These are phyloP conservation scores for Sycobia sp. DNA, from an alignment of 1,140 invertebrate species.

Conservation along the genomic window DNA sequence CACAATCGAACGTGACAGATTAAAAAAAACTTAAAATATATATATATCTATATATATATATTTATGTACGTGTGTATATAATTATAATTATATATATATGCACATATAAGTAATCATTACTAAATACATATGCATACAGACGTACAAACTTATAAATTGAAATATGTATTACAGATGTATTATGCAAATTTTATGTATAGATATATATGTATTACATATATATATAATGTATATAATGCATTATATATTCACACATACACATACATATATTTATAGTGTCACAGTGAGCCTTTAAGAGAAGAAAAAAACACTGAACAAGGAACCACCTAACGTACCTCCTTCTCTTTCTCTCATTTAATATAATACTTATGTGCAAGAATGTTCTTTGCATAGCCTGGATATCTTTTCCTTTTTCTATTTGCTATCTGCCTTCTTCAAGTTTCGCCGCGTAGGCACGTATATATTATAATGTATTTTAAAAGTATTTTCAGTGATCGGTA, in stretches of 20 bases:
- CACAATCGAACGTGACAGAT: constrained; percentile 39
- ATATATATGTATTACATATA: too few species aligned
- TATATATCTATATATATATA: too few species aligned
- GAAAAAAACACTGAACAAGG: constrained; percentile 29
- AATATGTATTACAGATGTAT: too few species aligned
- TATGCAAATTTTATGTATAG: too few species aligned
- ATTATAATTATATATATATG: too few species aligned
- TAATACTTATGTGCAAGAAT: constrained; percentile 24
- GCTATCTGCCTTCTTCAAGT: neutral
- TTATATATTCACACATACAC: too few species aligned
- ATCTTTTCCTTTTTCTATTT: constrained; percentile 16
- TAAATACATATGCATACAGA: too few species aligned
- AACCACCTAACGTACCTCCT: constrained; percentile 23
- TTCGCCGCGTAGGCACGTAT: neutral
- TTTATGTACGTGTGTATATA: too few species aligned
- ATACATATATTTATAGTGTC: constrained; percentile 38
- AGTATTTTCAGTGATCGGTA: constrained; percentile 1
- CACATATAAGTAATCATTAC: too few species aligned
- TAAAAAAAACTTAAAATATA: constrained; percentile 16
- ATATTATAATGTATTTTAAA: neutral
- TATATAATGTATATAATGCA: too few species aligned
- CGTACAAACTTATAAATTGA: too few species aligned
- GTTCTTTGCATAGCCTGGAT: constrained; percentile 3
- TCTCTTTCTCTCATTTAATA: constrained; percentile 16
- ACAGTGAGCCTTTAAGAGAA: constrained; percentile 35